A percentile compares a stretch with the other conserved stretches of the same genome.
These are phyloP conservation scores for Chaetodon auriga DNA, from an alignment of 2,113 vertebrate genomes.

Conservation along the genomic window DNA sequence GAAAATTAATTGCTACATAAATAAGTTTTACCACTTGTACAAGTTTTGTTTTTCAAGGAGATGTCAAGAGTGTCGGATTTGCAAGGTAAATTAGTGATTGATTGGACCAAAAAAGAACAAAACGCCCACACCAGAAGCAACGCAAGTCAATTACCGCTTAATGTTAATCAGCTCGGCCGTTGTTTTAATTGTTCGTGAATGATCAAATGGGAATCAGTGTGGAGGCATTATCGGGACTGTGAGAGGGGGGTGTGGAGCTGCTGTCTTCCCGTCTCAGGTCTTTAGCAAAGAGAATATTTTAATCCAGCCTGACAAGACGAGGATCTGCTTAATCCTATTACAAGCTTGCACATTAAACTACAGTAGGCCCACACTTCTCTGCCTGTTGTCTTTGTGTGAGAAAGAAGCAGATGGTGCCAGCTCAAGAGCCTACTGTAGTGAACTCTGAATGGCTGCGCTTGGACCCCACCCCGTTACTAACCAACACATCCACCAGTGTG, in stretches of 20 bases:
- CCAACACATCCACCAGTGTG: slow-evolving; percentile 47
- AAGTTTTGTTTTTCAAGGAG: slow-evolving; percentile 10
- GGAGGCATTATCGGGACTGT: slow-evolving; percentile 63
- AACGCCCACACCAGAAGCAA: slow-evolving; percentile 50
- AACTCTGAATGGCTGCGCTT: slow-evolving; percentile 54
- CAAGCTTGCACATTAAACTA: slow-evolving; percentile 79
- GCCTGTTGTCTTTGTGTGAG: slow-evolving; percentile 70
- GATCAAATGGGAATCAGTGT: slow-evolving; percentile 74
- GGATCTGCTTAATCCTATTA: slow-evolving; percentile 86
- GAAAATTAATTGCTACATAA: slow-evolving; percentile 12
- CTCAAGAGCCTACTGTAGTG: slow-evolving; percentile 66
- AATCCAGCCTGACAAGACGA: slow-evolving; percentile 82
- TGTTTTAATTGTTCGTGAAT: slow-evolving; percentile 67
- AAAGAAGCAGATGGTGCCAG: slow-evolving; percentile 74
- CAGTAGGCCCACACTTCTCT: slow-evolving; percentile 70
- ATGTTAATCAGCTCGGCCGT: slow-evolving; percentile 63
- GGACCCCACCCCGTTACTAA: slow-evolving; percentile 50
- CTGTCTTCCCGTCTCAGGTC: slow-evolving; percentile 64
- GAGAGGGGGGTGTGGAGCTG: slow-evolving; percentile 57
- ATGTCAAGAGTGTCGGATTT: background rate
- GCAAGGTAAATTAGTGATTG: slow-evolving; percentile 41
- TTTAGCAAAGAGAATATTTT: slow-evolving; percentile 79
- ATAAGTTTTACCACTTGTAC: background rate
- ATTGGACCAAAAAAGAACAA: slow-evolving; percentile 31
- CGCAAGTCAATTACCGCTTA: slow-evolving; percentile 57